Evolutionary conservation across 2,113 vertebrate genomes (phyloP).

Genomic region (Leptobrachium leishanense): DNA sequence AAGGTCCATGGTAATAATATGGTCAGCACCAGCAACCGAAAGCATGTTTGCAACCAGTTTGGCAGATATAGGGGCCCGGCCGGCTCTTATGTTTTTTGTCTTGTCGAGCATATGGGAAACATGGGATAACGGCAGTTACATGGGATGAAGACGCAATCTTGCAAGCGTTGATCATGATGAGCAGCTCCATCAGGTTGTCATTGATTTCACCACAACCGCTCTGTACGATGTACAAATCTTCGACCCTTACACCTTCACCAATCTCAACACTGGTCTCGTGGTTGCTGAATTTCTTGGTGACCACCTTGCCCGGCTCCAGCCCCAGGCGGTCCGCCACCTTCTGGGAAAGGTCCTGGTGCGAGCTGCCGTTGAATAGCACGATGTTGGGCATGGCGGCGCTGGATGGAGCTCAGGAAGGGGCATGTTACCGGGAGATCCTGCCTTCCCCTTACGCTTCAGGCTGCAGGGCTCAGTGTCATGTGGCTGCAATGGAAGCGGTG

Average conservation of each 20-base stretch:
- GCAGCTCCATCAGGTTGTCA: slow-evolving; percentile 80
- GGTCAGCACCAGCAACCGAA: slow-evolving; percentile 91
- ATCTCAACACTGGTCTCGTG: slow-evolving; percentile 85
- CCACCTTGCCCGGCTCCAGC: slow-evolving; percentile 82
- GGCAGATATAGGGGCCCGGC: slow-evolving; percentile 90
- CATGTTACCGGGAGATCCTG: neutral
- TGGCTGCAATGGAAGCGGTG: slow-evolving; percentile 27
- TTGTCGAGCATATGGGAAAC: slow-evolving; percentile 78
- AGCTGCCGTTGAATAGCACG: slow-evolving; percentile 80
- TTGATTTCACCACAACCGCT: slow-evolving; percentile 82
- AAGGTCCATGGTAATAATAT: slow-evolving; percentile 97
- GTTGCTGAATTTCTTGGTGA: slow-evolving; percentile 87
- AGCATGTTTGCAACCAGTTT: slow-evolving; percentile 97
- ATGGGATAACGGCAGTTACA: slow-evolving; percentile 80
- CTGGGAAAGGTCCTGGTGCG: slow-evolving; percentile 80
- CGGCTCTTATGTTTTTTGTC: slow-evolving; percentile 86
- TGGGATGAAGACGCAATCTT: slow-evolving; percentile 78
- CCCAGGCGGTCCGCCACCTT: slow-evolving; percentile 78
- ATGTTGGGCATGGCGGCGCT: slow-evolving; percentile 71
- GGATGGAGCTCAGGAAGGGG: neutral
- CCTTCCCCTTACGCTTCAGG: slow-evolving; percentile 18
- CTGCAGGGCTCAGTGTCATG: slow-evolving; percentile 26
- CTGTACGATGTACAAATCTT: slow-evolving; percentile 81
- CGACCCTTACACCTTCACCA: slow-evolving; percentile 78
- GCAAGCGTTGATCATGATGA: slow-evolving; percentile 84